Evolutionary conservation across 2,888 invertebrate species (phyloP).

Genomic region (Trypoxylon attenuatum): DNA sequence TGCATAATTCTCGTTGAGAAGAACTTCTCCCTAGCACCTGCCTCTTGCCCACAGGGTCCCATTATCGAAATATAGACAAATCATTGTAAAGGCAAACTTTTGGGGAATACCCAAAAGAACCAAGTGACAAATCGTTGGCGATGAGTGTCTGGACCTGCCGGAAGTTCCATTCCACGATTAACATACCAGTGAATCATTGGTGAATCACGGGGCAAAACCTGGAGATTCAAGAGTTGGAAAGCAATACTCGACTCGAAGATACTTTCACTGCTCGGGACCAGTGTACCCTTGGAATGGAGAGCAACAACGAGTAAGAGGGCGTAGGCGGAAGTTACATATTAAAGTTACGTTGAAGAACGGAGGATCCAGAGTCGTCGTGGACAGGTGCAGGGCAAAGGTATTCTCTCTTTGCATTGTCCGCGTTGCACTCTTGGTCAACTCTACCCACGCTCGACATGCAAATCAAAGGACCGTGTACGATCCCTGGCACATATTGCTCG

Average conservation of each 20-base stretch:
- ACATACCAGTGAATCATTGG: conserved; percentile 38
- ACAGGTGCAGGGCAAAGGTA: conserved; percentile 43
- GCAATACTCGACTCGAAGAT: neutral
- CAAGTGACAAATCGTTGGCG: too few relatives aligned
- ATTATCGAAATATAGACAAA: too few relatives aligned
- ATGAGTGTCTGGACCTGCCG: neutral
- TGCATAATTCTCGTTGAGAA: conserved; percentile 11
- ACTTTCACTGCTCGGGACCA: neutral
- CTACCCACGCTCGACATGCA: conserved; percentile 47
- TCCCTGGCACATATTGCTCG: conserved; percentile 15
- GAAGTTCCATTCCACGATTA: conserved; percentile 24
- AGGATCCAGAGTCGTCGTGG: conserved; percentile 7
- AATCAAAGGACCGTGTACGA: conserved; percentile 35
- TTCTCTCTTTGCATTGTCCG: conserved; percentile 36
- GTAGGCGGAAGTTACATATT: conserved; percentile 57
- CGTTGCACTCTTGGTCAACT: conserved; percentile 11
- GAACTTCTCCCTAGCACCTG: too few relatives aligned
- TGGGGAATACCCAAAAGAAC: too few relatives aligned
- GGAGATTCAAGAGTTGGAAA: conserved; percentile 7
- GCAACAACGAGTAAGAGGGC: conserved; percentile 12
- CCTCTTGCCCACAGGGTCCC: too few relatives aligned
- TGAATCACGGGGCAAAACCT: conserved; percentile 10
- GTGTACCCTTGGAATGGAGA: too few relatives aligned
- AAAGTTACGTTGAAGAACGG: conserved; percentile 48
- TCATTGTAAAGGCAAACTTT: too few relatives aligned